Base-by-base conservation (phyloP, 2,113 vertebrate species). In the Pao palembangensis region DNA sequence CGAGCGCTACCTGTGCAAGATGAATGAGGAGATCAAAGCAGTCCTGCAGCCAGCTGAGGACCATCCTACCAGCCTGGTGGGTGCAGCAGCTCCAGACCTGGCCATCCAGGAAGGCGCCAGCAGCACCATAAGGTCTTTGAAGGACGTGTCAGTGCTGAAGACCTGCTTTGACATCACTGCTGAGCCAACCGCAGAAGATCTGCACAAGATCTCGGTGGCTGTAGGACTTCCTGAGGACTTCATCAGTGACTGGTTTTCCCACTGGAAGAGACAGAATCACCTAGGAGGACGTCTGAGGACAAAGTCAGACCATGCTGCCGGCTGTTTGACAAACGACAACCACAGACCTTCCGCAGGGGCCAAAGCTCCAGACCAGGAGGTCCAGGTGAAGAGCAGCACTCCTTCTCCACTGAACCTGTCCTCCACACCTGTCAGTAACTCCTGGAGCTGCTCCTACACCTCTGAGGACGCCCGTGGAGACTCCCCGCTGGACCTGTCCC, bases 191-290 rank as follows among this genome's bases (percentile, higher is more conserved):
- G 94, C 96, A 55, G 97, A 98, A 88, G 97, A 99, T 92, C 95
- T 99, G 92, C 94, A n/a, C n/a, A 99, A 99, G 93, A 99, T 99
- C 90, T 99, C 97, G 90, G 98, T 98, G 88, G 96, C 97, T 20
- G 96, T 99, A 57, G 96, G 97, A 89, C 97, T 99, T 87, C 97
- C 97, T 94, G 95, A 98, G 94, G 96, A 98, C 94, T 99, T 99
- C 74, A 96, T 99, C 87, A 97, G 96, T 91, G 96, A 99, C 91
- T 99, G 97, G 97, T 98, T 98, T n/a, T 94, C 98, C 73, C 97
- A 98, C 92, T 92, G 95, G 79, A 98, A 99, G 93, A n/a, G n/a
- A n/a, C n/a, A n/a, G n/a, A 78, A 73, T 54, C 91, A 92, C 83
- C 91, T 93, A 50, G 89, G 89, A 74, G 84, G 90, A 28, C 87